Evolutionary conservation across 2,797 vertebrate species (phyloP).

Genomic region (Urophycis tenuis): DNA sequence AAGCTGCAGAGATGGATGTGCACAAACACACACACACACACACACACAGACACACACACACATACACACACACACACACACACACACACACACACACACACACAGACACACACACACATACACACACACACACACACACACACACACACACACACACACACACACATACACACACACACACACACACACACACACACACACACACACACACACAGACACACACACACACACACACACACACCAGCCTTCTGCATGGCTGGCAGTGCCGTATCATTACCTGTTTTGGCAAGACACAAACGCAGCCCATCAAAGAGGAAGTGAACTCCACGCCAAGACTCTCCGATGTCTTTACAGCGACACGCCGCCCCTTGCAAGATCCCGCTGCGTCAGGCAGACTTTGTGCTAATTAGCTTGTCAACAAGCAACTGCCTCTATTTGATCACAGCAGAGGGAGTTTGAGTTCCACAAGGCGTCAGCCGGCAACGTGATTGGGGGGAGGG

Average conservation of each 20-base stretch:
- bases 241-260: conserved; percentile 41
- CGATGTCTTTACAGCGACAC: conserved; percentile 57
- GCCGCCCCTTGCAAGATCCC: conserved; percentile 52
- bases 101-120: too few species aligned
- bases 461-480: conserved; percentile 31
- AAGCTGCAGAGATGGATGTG: neutral
- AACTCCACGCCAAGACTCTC: conserved; percentile 49
- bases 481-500: conserved; percentile 33
- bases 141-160: too few species aligned
- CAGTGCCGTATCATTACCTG: conserved; percentile 54
- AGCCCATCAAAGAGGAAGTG: conserved; percentile 55
- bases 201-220: too few species aligned
- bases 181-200: too few species aligned
- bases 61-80: too few species aligned
- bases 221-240: too few species aligned
- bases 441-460: conserved; percentile 55
- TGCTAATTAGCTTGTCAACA: conserved; percentile 65
- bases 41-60: too few species aligned
- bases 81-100: too few species aligned
- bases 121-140: too few species aligned
- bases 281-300: conserved; percentile 53
- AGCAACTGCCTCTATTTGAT: conserved; percentile 59
- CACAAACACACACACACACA: too few species aligned
- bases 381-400: conserved; percentile 51
- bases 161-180: too few species aligned